Evolutionary conservation across 2,113 vertebrate species (phyloP).

Genomic region (Rattus norvegicus): GRCr8 NC_086031.1:53436501-53437000

Average conservation of each 20-base stretch:
- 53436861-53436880: background rate
- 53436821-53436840: background rate
- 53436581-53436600: background rate
- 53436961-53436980: background rate
- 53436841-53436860: background rate
- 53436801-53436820: background rate
- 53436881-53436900: background rate
- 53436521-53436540: background rate
- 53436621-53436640: too few species aligned
- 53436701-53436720: background rate
- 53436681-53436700: background rate
- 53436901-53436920: background rate
- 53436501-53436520: background rate
- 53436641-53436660: background rate
- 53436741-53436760: background rate
- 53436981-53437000: background rate
- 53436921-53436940: background rate
- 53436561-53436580: background rate
- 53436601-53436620: background rate
- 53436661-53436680: too few species aligned
- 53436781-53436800: background rate
- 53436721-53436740: background rate
- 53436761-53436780: background rate
- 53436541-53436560: too few species aligned
- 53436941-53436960: background rate